Percentiles rank a stretch among this genome's conserved stretches.
Conservation (phyloP, 2,113 vertebrate genomes). For the Eurypyga helias region DNA sequence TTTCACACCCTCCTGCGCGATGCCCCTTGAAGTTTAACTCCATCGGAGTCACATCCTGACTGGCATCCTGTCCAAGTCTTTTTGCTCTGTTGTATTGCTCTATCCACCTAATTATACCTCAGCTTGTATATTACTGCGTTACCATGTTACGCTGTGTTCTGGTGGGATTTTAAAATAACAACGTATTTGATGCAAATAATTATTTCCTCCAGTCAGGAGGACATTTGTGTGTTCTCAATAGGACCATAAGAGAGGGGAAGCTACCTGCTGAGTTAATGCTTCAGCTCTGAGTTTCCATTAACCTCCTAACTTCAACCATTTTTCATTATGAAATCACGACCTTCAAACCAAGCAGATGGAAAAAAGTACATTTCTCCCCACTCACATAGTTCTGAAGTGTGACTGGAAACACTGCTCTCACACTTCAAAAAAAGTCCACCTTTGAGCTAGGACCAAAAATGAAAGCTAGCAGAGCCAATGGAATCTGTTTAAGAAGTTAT, state of each 20-base stretch:
- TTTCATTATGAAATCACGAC: conserved; percentile 4
- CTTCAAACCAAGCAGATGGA: background rate
- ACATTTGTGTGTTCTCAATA: background rate
- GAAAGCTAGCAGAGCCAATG: background rate
- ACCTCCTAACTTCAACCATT: background rate
- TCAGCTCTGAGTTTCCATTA: conserved; percentile 30
- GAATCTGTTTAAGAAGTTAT: background rate
- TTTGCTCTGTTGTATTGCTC: background rate
- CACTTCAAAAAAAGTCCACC: background rate
- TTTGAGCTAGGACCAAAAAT: background rate
- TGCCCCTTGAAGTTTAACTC: background rate
- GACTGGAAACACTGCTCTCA: background rate
- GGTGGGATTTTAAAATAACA: conserved; percentile 21
- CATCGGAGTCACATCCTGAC: background rate
- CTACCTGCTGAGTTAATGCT: conserved; percentile 50
- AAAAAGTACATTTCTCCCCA: background rate
- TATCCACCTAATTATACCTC: background rate
- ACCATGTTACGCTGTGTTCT: background rate
- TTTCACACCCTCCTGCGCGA: background rate
- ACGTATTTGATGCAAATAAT: background rate
- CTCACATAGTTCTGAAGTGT: background rate
- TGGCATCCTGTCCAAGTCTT: background rate
- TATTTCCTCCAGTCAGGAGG: conserved; percentile 7
- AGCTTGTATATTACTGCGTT: background rate
- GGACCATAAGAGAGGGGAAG: background rate